Evolutionary conservation across 64 coral and sea anemone species (phyloP).

Genomic region (Pachyseris speciosa): DNA sequence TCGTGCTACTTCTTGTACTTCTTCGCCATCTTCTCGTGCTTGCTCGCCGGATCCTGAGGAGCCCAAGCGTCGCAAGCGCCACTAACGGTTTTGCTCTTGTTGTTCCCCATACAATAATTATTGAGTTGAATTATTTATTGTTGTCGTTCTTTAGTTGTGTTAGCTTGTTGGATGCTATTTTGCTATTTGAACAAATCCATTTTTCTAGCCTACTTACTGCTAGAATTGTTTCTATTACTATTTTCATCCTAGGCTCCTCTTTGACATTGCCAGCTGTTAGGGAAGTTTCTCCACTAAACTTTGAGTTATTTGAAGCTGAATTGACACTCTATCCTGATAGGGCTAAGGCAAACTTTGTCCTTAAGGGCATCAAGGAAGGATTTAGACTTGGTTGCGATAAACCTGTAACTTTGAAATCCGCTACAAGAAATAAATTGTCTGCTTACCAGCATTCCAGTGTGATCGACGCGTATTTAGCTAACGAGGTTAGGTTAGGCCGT

Average conservation of each 20-base stretch:
- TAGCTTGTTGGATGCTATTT: too few species aligned
- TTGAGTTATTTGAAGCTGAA: background rate
- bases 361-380: too few species aligned
- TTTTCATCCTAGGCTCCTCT: background rate
- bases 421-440: background rate
- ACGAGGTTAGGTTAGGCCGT: background rate
- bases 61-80: background rate
- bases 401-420: background rate
- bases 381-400: background rate
- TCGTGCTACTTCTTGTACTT: background rate
- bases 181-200: too few species aligned
- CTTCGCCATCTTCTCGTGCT: background rate
- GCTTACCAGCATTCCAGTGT: background rate
- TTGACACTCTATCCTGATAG: background rate
- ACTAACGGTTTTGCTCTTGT: background rate
- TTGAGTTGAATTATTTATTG: too few species aligned
- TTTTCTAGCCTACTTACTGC: too few species aligned
- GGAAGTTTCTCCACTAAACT: too few species aligned
- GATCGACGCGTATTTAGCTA: conserved; percentile 22
- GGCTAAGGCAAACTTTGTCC: background rate
- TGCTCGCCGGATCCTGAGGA: background rate
- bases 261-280: background rate
- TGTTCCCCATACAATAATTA: too few species aligned
- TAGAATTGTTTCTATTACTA: too few species aligned
- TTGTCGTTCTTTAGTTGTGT: background rate